Evolutionary conservation across 2,888 invertebrate genomes (phyloP).

Genomic region (Ommatoiulus sabulosus): DNA sequence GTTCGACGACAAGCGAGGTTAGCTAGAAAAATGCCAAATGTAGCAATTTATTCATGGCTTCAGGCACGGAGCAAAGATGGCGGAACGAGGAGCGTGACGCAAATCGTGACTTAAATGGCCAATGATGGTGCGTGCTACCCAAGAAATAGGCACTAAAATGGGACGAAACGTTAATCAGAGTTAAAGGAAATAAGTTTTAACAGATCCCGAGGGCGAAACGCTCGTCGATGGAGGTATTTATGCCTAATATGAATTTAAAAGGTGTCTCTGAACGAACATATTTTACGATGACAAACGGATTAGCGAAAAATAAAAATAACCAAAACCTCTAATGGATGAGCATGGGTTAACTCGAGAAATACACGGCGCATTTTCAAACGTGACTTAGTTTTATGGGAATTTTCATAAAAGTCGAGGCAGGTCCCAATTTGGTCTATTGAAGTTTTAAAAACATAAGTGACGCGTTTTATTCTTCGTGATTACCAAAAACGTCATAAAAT

Average conservation of each 20-base stretch:
- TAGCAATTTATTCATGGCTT: constrained; percentile 19
- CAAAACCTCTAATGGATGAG: neutral
- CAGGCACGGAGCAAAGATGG: neutral
- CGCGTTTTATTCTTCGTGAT: neutral
- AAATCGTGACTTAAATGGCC: constrained; percentile 45
- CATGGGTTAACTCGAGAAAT: neutral
- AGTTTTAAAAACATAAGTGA: neutral
- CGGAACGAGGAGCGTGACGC: neutral
- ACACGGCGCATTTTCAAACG: neutral
- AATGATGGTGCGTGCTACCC: neutral
- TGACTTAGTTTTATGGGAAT: neutral
- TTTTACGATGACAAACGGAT: constrained; percentile 44
- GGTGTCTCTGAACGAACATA: neutral
- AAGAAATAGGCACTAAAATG: neutral
- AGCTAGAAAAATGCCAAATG: neutral
- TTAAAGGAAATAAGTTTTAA: neutral
- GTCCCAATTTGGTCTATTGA: neutral
- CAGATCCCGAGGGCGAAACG: neutral
- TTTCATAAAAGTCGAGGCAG: neutral
- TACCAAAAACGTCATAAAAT: neutral
- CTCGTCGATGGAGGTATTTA: neutral
- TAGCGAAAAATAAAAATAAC: neutral
- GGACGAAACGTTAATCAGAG: constrained; percentile 32
- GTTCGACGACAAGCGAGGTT: constrained; percentile 9
- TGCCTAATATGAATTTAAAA: constrained; percentile 32